A percentile compares a stretch with the other conserved stretches of the same genome.
These are phyloP conservation scores for Barnardius zonarius DNA, from an alignment of 2,113 vertebrate genomes.

Conservation along the genomic window DNA sequence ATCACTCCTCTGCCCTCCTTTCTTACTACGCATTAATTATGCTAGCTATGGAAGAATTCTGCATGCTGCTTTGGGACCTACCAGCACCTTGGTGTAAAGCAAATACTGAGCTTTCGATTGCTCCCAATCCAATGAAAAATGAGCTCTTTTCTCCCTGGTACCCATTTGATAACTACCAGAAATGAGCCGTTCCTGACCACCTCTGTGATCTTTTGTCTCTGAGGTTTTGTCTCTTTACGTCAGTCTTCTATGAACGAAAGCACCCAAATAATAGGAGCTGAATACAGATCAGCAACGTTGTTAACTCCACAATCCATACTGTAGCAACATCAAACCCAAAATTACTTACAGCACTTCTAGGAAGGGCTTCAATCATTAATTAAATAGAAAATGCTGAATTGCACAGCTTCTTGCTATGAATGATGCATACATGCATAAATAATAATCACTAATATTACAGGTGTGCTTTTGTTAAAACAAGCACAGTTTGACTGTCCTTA, in stretches of 20 bases:
- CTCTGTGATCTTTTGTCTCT: conserved; percentile 14
- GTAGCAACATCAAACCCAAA: neutral
- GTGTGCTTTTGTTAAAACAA: neutral
- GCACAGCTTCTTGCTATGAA: neutral
- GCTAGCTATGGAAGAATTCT: neutral
- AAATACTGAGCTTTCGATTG: neutral
- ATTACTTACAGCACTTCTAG: neutral
- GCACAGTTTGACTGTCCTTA: neutral
- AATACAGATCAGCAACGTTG: neutral
- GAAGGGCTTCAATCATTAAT: neutral
- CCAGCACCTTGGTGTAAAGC: neutral
- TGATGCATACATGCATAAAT: neutral
- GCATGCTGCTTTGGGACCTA: neutral
- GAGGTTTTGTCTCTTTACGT: neutral
- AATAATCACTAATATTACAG: neutral
- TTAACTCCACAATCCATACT: neutral
- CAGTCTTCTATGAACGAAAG: neutral
- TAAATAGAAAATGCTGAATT: neutral
- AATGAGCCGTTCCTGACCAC: neutral
- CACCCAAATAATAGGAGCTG: neutral
- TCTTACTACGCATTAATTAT: conserved; percentile 4
- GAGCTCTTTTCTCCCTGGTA: neutral
- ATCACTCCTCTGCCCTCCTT: neutral
- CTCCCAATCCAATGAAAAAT: neutral
- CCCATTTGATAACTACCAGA: neutral